Base-by-base conservation (phyloP, 2,888 invertebrate species). In the Acleris literana region DNA sequence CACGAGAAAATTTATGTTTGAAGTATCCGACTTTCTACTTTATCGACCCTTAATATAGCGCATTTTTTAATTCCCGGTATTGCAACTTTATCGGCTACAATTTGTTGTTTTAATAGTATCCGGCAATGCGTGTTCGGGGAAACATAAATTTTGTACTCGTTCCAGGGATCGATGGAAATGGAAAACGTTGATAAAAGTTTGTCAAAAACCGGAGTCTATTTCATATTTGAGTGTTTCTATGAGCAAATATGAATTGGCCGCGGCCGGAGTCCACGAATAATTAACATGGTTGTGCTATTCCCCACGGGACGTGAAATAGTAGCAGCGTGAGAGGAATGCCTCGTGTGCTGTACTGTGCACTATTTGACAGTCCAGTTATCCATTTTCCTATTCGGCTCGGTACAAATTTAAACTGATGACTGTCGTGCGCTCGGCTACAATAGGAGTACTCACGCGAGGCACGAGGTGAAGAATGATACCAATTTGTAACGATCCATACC, bases 361-460 rank as follows among this genome's bases (percentile, higher is more conserved):
- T 63, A 54, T 54, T 55, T 63, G 62, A 39, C 55, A 48, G 62
- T 18, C 55, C 17, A 43, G 51, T 25, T 49, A 51, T 55, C 65
- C 65, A 61, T 65, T 65, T 65, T 57, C 46, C 46, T 46, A 46
- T 57, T 56, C 44, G 54, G 25, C 25, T 51, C 51, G 55, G 60
- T 46, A 61, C 60, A 65, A 65, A 65, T 65, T 55, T 55, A 61
- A 61, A 65, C 65, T 61, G 60, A 65, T 61, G 65, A 60, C 55
- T 55, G 60, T 61, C 65, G 65, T 60, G 60, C 51, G 49, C 49
- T 49, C 20, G 33, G 51, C 13, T 33, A 65, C 64, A 65, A 61
- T 44, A 59, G 59, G 11, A 11, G 60, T 56, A 65, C 65, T 65
- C 51, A 56, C 65, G 54, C 44, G 6, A 22, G 7, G 52, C 49